A percentile compares a stretch with the other conserved stretches of the same genome.
phyloP scores from a whole-genome alignment of 2,797 vertebrate species.

The Enteromius trimaculatus region DNA sequence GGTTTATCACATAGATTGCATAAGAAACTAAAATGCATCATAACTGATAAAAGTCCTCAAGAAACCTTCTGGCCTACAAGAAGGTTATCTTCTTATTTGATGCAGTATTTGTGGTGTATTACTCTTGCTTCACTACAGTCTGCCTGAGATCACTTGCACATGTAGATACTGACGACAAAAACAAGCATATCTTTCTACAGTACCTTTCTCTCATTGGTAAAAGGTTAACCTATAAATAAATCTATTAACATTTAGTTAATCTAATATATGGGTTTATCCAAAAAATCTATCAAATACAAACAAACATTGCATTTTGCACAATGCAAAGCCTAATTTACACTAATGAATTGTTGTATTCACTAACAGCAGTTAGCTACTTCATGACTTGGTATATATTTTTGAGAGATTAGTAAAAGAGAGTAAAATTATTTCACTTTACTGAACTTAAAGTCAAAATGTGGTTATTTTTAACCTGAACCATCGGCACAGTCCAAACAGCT shows the following conservation, averaged over 20 bases:
- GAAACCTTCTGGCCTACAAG: not conserved
- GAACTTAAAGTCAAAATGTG: not conserved
- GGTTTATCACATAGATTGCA: not conserved
- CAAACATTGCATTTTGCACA: not conserved
- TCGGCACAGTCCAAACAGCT: not conserved
- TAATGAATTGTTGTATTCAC: not conserved
- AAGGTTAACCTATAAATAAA: not conserved
- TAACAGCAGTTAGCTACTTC: not conserved
- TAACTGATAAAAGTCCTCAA: not conserved
- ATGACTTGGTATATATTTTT: not conserved
- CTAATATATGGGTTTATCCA: not conserved
- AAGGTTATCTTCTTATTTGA: constrained; percentile 6
- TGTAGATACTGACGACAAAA: not conserved
- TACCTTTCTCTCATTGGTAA: not conserved
- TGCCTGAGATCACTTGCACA: not conserved
- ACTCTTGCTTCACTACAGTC: not conserved
- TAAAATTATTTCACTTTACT: not conserved
- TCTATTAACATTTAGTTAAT: not conserved
- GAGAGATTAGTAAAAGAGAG: not conserved
- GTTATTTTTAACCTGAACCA: not conserved
- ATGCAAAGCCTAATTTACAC: not conserved
- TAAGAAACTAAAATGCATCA: not conserved
- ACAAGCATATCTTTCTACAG: not conserved
- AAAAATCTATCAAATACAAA: not conserved
- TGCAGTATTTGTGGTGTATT: not conserved